Evolutionary conservation across 2,797 vertebrate genomes (phyloP), one percentile per base, ranked within the genome.

Genomic region (Cichlasoma orientale): DNA sequence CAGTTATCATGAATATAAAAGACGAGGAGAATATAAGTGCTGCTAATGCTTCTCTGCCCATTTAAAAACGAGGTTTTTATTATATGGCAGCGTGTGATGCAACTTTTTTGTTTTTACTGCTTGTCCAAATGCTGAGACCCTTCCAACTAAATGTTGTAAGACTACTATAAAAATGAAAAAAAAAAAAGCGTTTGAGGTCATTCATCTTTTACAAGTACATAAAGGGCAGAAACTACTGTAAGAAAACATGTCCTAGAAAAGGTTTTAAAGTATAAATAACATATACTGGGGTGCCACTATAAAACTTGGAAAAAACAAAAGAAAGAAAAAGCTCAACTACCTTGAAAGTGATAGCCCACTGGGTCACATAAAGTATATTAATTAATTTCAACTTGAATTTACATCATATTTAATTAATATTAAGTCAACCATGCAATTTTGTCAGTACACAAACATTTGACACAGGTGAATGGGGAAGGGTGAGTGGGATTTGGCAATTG

Each of bases 1-100:
- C 96, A 98, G 94, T 96, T 95, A 96, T 92, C 91, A 94, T 91
- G 84, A 76, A 93, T 92, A 94, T 76, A 89, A 92, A 85, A 75
- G 81, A 90, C 88, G 89, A 94, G 89, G 92, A 92, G 83, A 93
- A 86, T 83, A 85, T 69, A 38, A 88, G 14, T 56, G 33, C 85
- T 73, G 36, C 78, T 81, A 70, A 66, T 68, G 77, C 80, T 75
- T 82, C 76, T 71, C 74, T 68, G 73, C 50, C 69, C 57, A 44
- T 70, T 74, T 18, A 76, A 25, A 53, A 76, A 76, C 56, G 77
- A 69, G 2, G 75, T 61, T 56, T 23, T 25, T 44, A 52, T 52
- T 31, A 68, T n/a, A 56, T 23, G 41, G 63, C 72, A 74, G 56
- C 56, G 81, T 2, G 47, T 68, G 72, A 70, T 27, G 23, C 76